phyloP scores from a whole-genome alignment of 2,797 vertebrate genomes.

The Tokudaia tokunoshimensis region DNA sequence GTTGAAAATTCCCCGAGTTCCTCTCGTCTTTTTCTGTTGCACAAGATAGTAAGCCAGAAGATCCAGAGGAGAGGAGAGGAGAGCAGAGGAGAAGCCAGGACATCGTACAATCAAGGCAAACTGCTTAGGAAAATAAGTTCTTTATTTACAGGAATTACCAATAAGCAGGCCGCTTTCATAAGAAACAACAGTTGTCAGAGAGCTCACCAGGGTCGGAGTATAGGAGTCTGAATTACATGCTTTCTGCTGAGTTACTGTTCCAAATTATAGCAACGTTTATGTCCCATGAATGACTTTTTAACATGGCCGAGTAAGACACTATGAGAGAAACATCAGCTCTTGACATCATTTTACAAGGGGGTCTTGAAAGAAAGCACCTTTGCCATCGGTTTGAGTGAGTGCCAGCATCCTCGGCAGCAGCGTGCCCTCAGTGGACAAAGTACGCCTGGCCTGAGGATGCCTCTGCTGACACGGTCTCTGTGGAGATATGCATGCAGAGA shows the following conservation, averaged over 20 bases:
- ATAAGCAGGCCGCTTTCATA: slow-evolving; percentile 64
- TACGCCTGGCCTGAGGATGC: rapidly evolving
- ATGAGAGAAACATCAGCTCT: rapidly evolving
- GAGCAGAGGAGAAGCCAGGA: slow-evolving; percentile 65
- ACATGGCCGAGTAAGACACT: background rate
- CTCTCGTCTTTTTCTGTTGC: slow-evolving; percentile 67
- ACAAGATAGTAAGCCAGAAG: slow-evolving; percentile 64
- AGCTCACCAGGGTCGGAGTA: background rate
- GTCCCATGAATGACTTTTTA: background rate
- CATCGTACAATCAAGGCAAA: slow-evolving; percentile 72
- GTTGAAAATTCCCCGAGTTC: slow-evolving; percentile 70
- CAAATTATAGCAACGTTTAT: background rate
- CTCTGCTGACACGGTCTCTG: rapidly evolving
- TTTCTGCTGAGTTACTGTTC: background rate
- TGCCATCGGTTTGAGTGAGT: rapidly evolving
- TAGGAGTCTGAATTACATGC: background rate
- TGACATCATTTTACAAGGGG: background rate
- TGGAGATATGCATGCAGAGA: background rate
- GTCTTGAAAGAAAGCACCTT: background rate
- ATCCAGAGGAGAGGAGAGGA: too few relatives aligned
- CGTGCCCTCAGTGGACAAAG: background rate
- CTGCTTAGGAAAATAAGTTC: slow-evolving; percentile 74
- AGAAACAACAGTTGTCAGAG: slow-evolving; percentile 41
- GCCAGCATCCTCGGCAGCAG: rapidly evolving
- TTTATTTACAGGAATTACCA: slow-evolving; percentile 75